Conservation (phyloP, 2,113 vertebrate genomes). For the Cyanoramphus novaezelandiae region DNA sequence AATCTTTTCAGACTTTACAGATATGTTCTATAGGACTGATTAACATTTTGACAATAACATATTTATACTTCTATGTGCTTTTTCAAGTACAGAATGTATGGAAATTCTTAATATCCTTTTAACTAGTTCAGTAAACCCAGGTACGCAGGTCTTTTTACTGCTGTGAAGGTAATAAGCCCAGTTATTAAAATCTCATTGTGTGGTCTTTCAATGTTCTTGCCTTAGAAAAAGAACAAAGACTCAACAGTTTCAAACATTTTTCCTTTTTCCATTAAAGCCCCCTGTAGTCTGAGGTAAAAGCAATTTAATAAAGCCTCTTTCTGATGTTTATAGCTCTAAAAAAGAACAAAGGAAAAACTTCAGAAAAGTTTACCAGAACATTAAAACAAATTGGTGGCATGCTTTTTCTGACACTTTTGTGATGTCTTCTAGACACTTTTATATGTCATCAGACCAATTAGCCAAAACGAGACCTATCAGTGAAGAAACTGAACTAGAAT, state of each 20-base stretch:
- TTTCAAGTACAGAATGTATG: background rate
- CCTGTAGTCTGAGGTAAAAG: slow-evolving; percentile 25
- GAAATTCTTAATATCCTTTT: background rate
- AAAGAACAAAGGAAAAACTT: slow-evolving; percentile 7
- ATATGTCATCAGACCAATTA: slow-evolving; percentile 26
- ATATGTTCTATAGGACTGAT: background rate
- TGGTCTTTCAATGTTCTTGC: background rate
- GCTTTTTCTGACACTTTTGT: background rate
- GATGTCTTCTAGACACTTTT: background rate
- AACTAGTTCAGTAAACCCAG: background rate
- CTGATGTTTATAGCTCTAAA: background rate
- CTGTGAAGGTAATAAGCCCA: slow-evolving; percentile 7
- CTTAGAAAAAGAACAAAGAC: slow-evolving; percentile 38
- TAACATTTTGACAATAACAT: background rate
- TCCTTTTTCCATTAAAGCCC: background rate
- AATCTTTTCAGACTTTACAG: background rate
- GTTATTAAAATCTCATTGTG: slow-evolving; percentile 2
- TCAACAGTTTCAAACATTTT: slow-evolving; percentile 13
- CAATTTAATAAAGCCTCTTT: slow-evolving; percentile 19
- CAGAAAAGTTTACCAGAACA: background rate
- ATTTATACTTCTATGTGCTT: background rate
- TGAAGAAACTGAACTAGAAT: background rate
- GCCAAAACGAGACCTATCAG: background rate
- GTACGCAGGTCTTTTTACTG: background rate
- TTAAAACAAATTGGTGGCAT: background rate